phyloP scores from a whole-genome alignment of 2,113 vertebrate genomes.

The Elanoides forficatus region DNA sequence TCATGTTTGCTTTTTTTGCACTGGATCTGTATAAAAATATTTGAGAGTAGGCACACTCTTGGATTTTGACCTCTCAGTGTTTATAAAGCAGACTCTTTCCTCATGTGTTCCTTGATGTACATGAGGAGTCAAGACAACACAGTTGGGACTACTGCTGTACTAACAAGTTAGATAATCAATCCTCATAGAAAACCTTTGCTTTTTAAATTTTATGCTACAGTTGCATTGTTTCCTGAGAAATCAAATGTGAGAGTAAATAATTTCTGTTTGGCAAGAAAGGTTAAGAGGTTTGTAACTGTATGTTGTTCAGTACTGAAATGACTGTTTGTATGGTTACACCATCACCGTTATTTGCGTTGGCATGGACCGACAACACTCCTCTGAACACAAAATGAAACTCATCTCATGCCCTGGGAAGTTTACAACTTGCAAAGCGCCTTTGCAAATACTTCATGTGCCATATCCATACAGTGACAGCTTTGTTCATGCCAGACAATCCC shows the following conservation, averaged over 20 bases:
- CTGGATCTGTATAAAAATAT: not conserved
- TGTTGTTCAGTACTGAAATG: not conserved
- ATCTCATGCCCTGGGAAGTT: not conserved
- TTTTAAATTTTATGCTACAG: not conserved
- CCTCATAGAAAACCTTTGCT: not conserved
- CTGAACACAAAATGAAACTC: not conserved
- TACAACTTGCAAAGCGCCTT: not conserved
- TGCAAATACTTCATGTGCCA: not conserved
- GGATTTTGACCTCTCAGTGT: not conserved
- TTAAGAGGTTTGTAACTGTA: not conserved
- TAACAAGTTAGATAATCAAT: not conserved
- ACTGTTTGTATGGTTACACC: not conserved
- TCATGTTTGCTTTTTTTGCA: not conserved
- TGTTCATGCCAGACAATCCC: not conserved
- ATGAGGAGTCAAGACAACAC: not conserved
- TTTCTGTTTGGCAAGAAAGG: not conserved
- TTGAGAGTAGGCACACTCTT: fast-evolving
- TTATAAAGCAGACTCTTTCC: not conserved
- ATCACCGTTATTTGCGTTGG: not conserved
- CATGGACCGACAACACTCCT: not conserved
- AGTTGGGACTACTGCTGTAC: not conserved
- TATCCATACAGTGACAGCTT: not conserved
- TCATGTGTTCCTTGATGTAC: not conserved
- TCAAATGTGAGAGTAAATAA: not conserved
- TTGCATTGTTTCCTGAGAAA: not conserved